These are phyloP conservation scores for Atopsyche davidsoni DNA, from an alignment of 1,140 invertebrate genomes.

Conservation along the genomic window DNA sequence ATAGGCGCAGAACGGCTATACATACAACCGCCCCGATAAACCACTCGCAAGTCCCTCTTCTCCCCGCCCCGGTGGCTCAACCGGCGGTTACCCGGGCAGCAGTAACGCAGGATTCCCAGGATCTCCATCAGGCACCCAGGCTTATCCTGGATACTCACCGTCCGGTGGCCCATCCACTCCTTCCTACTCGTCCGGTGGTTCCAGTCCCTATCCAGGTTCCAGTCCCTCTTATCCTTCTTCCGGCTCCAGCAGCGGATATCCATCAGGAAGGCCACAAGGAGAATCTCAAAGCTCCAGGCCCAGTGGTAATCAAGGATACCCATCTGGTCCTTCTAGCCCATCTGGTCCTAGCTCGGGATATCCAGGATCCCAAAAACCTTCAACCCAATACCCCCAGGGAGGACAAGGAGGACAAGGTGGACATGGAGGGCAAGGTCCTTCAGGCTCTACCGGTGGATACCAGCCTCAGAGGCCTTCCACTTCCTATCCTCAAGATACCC, in stretches of 20 bases:
- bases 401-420: conserved; percentile 28
- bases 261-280: conserved; percentile 28
- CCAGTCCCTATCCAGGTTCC: conserved; percentile 13
- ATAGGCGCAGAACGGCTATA: conserved; percentile 27
- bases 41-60: conserved; percentile 21
- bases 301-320: conserved; percentile 26
- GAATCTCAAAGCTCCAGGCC: conserved; percentile 26
- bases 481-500: conserved; percentile 12
- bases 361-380: conserved; percentile 17
- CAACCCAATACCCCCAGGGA: conserved; percentile 10
- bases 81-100: conserved; percentile 15
- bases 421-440: conserved; percentile 21
- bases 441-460: conserved; percentile 14
- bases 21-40: conserved; percentile 25
- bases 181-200: conserved; percentile 13
- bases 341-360: conserved; percentile 23
- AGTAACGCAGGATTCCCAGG: conserved; percentile 19
- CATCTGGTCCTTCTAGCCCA: conserved; percentile 32
- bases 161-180: conserved; percentile 23
- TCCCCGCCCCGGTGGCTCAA: conserved; percentile 15
- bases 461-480: conserved; percentile 17
- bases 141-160: conserved; percentile 21
- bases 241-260: conserved; percentile 34
- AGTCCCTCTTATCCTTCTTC: conserved; percentile 26
- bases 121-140: conserved; percentile 20